phyloP scores from a whole-genome alignment of 1,140 invertebrate genomes.

The silkworm (Bombyx mori) region DNA sequence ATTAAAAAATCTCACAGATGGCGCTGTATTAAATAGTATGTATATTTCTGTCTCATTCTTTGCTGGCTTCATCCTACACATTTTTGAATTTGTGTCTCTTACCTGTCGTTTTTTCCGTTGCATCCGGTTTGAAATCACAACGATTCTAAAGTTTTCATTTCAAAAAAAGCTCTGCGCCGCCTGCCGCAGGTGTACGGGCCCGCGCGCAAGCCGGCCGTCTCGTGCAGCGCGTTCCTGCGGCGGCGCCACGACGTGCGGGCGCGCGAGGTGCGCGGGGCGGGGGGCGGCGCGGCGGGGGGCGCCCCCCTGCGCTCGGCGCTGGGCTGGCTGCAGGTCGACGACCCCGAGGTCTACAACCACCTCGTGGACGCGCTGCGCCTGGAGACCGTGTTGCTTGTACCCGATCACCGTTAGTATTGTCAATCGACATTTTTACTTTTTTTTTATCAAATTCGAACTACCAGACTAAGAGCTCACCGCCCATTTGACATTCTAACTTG shows the following conservation, averaged over 20 bases:
- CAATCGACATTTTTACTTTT: too few relatives aligned
- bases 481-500: not conserved
- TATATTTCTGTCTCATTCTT: too few relatives aligned
- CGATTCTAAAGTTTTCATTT: too few relatives aligned
- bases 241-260: conserved; percentile 76
- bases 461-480: not conserved
- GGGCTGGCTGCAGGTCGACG: conserved; percentile 75
- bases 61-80: too few relatives aligned
- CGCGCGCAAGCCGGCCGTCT: conserved; percentile 74
- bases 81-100: too few relatives aligned
- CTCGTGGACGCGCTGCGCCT: conserved; percentile 85
- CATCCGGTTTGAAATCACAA: too few relatives aligned
- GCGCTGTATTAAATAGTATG: too few relatives aligned
- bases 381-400: conserved; percentile 80
- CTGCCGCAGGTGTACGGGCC: conserved; percentile 45
- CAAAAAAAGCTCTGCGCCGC: too few relatives aligned
- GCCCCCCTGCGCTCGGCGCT: conserved; percentile 73
- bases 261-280: conserved; percentile 57
- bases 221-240: conserved; percentile 78
- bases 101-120: too few relatives aligned
- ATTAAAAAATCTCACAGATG: too few relatives aligned
- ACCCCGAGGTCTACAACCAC: conserved; percentile 86
- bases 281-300: conserved; percentile 3
- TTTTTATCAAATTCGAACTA: not conserved
- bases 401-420: conserved; percentile 61